These are phyloP conservation scores for Porites cylindrica DNA, from an alignment of 92 coral and sea anemone species.

Conservation along the genomic window DNA sequence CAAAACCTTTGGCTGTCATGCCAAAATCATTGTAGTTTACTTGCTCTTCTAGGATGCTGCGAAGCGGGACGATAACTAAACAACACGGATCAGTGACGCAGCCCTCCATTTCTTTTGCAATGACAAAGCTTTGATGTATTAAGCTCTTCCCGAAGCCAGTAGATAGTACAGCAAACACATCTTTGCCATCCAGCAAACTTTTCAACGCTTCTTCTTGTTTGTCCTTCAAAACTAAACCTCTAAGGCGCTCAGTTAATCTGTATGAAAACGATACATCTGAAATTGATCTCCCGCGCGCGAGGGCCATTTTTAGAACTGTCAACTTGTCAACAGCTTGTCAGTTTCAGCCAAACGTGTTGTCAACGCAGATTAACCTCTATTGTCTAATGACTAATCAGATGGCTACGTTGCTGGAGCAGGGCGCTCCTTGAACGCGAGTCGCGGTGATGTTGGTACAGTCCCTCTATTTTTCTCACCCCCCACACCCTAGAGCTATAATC, in stretches of 20 bases:
- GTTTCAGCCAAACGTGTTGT: too few relatives aligned
- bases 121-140: background rate
- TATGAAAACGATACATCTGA: background rate
- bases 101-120: background rate
- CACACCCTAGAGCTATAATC: too few relatives aligned
- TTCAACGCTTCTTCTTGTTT: background rate
- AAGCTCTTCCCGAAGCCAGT: constrained; percentile 3
- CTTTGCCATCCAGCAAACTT: background rate
- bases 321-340: too few relatives aligned
- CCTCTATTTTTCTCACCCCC: too few relatives aligned
- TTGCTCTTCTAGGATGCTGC: background rate
- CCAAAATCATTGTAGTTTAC: background rate
- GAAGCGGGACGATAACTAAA: background rate
- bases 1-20: background rate
- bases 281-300: too few relatives aligned
- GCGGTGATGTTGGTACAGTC: too few relatives aligned
- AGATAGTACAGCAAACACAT: background rate
- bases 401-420: too few relatives aligned
- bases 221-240: constrained; percentile 16
- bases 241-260: background rate
- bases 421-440: too few relatives aligned
- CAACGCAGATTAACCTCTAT: too few relatives aligned
- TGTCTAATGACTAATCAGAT: too few relatives aligned
- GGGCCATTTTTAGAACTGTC: too few relatives aligned
- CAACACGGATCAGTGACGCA: background rate